Evolutionary conservation across 2,113 vertebrate species (phyloP), one percentile per base, ranked within the genome.

Genomic region (Aspiorhynchus laticeps): DNA sequence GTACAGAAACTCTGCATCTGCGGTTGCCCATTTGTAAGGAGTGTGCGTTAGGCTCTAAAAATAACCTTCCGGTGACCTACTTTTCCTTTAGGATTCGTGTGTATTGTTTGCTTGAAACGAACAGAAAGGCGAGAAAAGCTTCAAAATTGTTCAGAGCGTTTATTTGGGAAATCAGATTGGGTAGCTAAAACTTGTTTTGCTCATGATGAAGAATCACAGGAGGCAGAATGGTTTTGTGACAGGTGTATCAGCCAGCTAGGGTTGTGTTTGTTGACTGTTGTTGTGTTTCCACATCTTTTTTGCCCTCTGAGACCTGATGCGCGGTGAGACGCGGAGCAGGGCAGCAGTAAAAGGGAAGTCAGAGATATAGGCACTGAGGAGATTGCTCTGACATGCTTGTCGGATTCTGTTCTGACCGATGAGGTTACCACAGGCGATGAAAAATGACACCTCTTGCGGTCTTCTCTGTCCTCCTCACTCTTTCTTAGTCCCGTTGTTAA

Each of bases 1-100:
- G 88, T 91, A 86, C 83, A n/a, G 90, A 91, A 91, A 90, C 90
- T 89, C 86, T 86, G 86, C 87, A 89, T 92, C 90, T 91, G 80
- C 59, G 15, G 56, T 83, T 78, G 90, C 90, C 91, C 92, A 91
- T 93, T 92, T 88, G 5, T 71, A 77, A 91, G 89, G 79, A 81
- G 87, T 85, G 88, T 85, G 89, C 82, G 48, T 87, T 89, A 93
- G 90, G 88, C 90, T 92, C 92, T 94, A 93, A 94, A 94, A 93
- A 95, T 95, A 95, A 89, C 91, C 92, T 81, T 80, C 53, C 86
- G 89, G 87, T 93, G 93, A 94, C 93, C 93, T 93, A 94, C 89
- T 95, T 90, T 87, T 94, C 86, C 85, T 88, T 90, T 76, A 88
- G 90, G 87, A 92, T 88, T 92, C 84, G 7, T 69, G 89, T 85